Percentiles rank a stretch among this genome's conserved stretches.
phyloP scores from a whole-genome alignment of 2,888 invertebrate species.

The Yponomeuta cagnagella region DNA sequence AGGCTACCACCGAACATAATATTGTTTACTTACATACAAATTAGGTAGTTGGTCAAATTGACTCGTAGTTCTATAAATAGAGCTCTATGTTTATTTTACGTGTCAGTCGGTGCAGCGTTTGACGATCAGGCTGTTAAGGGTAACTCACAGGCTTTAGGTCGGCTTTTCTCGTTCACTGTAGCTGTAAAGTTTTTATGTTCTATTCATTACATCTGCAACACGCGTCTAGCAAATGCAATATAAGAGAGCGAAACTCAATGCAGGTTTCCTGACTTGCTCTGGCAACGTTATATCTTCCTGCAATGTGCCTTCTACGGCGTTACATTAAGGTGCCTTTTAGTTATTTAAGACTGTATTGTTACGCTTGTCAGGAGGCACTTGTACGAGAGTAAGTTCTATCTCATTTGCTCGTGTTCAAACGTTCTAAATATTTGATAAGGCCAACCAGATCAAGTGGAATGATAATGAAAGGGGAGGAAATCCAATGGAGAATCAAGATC shows the following conservation, averaged over 20 bases:
- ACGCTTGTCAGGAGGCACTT: background rate
- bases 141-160: background rate
- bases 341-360: background rate
- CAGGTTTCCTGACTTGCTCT: background rate
- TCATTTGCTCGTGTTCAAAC: conserved; percentile 62
- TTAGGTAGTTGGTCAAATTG: too few relatives aligned
- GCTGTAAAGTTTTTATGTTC: background rate
- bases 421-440: conserved; percentile 69
- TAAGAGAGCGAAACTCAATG: conserved; percentile 4
- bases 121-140: background rate
- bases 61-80: too few relatives aligned
- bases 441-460: conserved; percentile 67
- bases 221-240: conserved; percentile 10
- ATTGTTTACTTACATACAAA: too few relatives aligned
- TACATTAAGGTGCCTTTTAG: background rate
- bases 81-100: too few relatives aligned
- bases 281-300: background rate
- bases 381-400: conserved; percentile 29
- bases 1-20: too few relatives aligned
- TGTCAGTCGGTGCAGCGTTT: background rate
- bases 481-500: conserved; percentile 34
- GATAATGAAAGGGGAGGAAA: conserved; percentile 44
- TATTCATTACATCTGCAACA: conserved; percentile 12
- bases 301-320: background rate
- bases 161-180: background rate